These are phyloP conservation scores for Thymallus thymallus DNA, from an alignment of 2,113 vertebrate genomes.

Conservation along the genomic window DNA sequence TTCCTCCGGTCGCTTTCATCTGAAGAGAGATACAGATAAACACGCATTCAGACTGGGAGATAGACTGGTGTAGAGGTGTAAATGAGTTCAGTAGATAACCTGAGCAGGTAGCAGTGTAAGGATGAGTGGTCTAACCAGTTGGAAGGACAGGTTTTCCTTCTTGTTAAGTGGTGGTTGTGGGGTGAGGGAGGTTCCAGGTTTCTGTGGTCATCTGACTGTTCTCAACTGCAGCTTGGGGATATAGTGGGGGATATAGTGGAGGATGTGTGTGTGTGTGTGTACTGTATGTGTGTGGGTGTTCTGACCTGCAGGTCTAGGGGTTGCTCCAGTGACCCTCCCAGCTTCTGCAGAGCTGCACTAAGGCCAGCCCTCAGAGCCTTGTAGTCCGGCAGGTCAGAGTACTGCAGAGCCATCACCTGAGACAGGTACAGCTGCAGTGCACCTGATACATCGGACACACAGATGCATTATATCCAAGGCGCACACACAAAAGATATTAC, in stretches of 20 bases:
- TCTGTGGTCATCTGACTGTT: neutral
- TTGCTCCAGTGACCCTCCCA: slow-evolving; percentile 57
- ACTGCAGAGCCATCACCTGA: slow-evolving; percentile 76
- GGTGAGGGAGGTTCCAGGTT: neutral
- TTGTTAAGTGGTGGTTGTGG: no score
- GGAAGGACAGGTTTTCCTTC: no score
- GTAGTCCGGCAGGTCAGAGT: slow-evolving; percentile 83
- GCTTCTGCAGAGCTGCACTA: slow-evolving; percentile 60
- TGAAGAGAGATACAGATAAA: neutral
- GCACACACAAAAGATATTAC: neutral
- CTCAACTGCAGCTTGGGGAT: no score
- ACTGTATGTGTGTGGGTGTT: neutral
- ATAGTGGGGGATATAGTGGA: neutral
- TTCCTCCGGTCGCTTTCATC: neutral
- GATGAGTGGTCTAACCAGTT: no score
- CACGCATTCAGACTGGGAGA: neutral
- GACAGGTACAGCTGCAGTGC: slow-evolving; percentile 76
- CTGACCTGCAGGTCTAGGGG: slow-evolving; percentile 57
- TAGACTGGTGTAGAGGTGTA: neutral
- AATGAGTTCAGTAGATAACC: neutral
- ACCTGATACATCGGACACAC: slow-evolving; percentile 60
- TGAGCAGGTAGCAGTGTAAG: no score
- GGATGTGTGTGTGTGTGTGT: neutral
- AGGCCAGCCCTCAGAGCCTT: slow-evolving; percentile 64
- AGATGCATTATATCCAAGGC: neutral